Evolutionary conservation across 2,113 vertebrate species (phyloP).

Genomic region (Isichthys henryi): DNA sequence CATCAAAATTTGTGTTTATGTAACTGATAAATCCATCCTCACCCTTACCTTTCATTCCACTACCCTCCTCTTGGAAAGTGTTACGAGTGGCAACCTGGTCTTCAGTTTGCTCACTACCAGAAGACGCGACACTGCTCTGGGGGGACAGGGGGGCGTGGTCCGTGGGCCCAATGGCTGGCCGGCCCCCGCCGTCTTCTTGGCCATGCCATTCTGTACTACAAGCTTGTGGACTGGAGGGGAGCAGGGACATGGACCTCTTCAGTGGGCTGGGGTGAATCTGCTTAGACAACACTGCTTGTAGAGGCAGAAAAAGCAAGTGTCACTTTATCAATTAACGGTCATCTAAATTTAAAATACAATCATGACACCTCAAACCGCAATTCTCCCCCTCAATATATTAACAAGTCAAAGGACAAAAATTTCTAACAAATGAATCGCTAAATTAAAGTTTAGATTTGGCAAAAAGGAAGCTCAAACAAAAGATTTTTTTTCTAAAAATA

Average conservation of each 20-base stretch:
- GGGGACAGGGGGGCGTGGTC: conserved; percentile 88
- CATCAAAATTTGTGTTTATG: neutral
- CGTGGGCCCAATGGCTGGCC: conserved; percentile 64
- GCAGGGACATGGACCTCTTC: conserved; percentile 78
- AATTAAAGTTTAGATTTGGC: neutral
- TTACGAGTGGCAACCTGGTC: conserved; percentile 75
- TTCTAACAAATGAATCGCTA: neutral
- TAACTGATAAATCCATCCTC: neutral
- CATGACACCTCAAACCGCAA: neutral
- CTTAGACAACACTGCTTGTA: conserved; percentile 57
- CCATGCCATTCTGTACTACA: conserved; percentile 74
- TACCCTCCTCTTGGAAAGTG: conserved; percentile 88
- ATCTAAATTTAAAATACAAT: neutral
- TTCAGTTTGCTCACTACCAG: conserved; percentile 89
- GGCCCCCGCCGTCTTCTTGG: conserved; percentile 66
- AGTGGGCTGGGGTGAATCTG: conserved; percentile 79
- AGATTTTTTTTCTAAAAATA: neutral
- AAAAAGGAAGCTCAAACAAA: neutral
- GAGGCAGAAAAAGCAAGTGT: no score
- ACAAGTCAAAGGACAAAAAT: neutral
- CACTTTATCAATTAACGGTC: neutral
- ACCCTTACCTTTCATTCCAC: conserved; percentile 86
- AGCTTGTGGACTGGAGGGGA: conserved; percentile 69
- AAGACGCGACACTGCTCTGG: conserved; percentile 89
- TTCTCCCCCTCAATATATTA: neutral